Evolutionary conservation across 2,113 vertebrate species (phyloP).

Genomic region (Apteryx mantelli): DNA sequence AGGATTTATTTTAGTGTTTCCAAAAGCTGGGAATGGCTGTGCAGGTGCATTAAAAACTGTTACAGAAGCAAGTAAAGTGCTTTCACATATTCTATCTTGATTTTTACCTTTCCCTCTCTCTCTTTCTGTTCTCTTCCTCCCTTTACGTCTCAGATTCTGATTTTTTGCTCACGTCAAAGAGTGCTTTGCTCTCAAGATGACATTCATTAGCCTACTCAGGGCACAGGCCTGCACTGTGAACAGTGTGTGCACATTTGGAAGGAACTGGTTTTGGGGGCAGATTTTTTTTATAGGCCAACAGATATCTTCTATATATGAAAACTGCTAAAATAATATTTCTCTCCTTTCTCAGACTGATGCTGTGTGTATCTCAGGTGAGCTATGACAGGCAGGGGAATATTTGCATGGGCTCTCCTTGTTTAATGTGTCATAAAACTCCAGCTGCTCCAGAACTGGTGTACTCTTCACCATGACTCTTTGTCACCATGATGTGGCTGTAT

Average conservation of each 20-base stretch:
- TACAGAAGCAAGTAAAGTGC: neutral
- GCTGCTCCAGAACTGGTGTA: neutral
- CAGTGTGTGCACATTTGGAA: neutral
- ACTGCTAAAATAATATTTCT: neutral
- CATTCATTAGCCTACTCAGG: neutral
- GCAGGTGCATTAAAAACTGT: neutral
- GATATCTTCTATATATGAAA: neutral
- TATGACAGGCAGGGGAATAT: neutral
- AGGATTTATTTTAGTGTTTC: conserved; percentile 3
- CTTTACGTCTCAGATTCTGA: neutral
- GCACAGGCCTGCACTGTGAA: neutral
- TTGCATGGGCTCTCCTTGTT: neutral
- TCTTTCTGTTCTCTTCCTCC: neutral
- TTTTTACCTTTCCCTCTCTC: neutral
- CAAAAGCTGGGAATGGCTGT: neutral
- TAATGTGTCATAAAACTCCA: neutral
- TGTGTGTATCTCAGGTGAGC: neutral
- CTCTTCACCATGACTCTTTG: neutral
- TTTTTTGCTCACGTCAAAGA: neutral
- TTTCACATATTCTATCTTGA: neutral
- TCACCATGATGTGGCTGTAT: neutral
- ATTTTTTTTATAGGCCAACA: neutral
- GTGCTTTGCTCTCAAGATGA: neutral
- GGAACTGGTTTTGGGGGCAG: neutral
- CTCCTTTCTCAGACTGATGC: neutral